Evolutionary conservation across 2,113 vertebrate species (phyloP).

Genomic region (Herpetotheres cachinnans): DNA sequence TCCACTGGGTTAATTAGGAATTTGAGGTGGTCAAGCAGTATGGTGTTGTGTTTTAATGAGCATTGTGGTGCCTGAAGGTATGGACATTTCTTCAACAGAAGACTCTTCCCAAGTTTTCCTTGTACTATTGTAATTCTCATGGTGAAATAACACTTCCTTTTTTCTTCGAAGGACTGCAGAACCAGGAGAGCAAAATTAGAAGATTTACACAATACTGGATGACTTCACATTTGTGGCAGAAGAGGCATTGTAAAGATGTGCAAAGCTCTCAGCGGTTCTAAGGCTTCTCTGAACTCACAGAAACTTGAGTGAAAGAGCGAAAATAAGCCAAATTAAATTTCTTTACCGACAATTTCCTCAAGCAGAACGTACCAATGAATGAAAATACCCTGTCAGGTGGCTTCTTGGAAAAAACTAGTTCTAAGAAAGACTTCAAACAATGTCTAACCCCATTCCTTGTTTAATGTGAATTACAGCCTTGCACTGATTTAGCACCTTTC

Average conservation of each 20-base stretch:
- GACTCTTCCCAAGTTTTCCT: not conserved
- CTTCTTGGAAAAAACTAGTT: not conserved
- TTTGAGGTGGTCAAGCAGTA: not conserved
- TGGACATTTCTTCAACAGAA: not conserved
- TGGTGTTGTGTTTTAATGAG: not conserved
- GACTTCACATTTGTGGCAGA: not conserved
- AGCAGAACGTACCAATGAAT: not conserved
- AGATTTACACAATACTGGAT: not conserved
- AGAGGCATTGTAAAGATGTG: not conserved
- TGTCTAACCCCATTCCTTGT: not conserved
- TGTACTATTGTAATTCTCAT: not conserved
- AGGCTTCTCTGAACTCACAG: not conserved
- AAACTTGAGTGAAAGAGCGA: not conserved
- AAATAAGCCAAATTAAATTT: not conserved
- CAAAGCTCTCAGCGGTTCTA: not conserved
- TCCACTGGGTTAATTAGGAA: not conserved
- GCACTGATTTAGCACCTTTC: not conserved
- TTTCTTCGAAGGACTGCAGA: not conserved
- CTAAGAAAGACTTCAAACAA: not conserved
- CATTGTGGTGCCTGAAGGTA: not conserved
- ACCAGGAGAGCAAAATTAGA: not conserved
- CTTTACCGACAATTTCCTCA: not conserved
- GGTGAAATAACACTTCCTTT: not conserved
- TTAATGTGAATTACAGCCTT: slow-evolving; percentile 43
- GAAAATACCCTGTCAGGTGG: not conserved